Evolutionary conservation across 2,797 vertebrate genomes (phyloP).

Genomic region (Poliocrania exsul): DNA sequence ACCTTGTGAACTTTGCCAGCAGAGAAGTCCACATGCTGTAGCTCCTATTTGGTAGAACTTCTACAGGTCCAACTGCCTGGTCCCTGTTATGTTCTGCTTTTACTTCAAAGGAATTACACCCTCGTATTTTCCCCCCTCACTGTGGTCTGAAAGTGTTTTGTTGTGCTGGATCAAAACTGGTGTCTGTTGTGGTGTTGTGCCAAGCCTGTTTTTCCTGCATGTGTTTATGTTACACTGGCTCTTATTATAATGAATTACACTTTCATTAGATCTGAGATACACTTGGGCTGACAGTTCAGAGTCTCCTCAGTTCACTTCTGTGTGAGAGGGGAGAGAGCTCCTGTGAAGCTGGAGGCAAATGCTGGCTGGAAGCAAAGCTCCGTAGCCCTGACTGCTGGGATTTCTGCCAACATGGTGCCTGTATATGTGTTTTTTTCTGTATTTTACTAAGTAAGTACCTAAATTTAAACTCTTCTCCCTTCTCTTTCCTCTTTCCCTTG

Average conservation of each 20-base stretch:
- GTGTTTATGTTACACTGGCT: constrained; percentile 13
- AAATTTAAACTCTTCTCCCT: background rate
- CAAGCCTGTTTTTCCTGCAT: constrained; percentile 60
- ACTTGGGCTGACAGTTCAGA: background rate
- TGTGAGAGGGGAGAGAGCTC: background rate
- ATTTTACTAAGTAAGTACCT: constrained; percentile 45
- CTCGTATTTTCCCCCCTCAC: background rate
- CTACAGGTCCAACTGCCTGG: rapidly evolving
- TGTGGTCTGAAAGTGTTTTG: background rate
- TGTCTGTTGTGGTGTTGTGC: background rate
- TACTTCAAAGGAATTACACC: background rate
- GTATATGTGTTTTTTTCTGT: background rate
- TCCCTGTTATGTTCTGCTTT: background rate
- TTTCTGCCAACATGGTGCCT: background rate
- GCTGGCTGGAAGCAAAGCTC: constrained; percentile 5
- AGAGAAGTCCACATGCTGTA: background rate
- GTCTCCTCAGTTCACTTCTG: background rate
- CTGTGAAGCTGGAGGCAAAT: background rate
- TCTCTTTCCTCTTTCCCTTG: background rate
- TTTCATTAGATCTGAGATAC: constrained; percentile 22
- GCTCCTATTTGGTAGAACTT: background rate
- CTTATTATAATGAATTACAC: constrained; percentile 21
- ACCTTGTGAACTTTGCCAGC: background rate
- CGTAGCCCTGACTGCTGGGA: background rate
- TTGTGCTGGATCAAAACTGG: background rate